phyloP scores from a whole-genome alignment of 2,113 vertebrate species.

The Nothocercus julius region DNA sequence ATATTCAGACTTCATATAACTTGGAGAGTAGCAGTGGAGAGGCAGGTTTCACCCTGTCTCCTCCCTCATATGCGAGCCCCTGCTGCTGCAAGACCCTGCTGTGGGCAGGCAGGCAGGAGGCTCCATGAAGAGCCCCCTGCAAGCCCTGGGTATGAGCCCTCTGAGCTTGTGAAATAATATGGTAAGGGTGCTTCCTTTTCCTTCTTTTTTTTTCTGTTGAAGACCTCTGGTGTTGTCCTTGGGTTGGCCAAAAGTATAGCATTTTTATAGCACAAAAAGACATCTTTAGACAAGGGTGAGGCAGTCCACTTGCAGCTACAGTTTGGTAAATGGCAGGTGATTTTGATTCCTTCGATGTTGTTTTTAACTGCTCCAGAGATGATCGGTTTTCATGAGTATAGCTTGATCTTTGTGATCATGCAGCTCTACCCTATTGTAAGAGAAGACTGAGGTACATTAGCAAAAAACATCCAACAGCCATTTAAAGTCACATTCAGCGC shows the following conservation, averaged over 20 bases:
- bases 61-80: background rate
- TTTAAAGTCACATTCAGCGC: background rate
- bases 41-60: background rate
- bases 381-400: background rate
- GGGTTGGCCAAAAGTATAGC: background rate
- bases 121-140: background rate
- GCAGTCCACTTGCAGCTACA: background rate
- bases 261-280: background rate
- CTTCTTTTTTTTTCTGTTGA: background rate
- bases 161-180: background rate
- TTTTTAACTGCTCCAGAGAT: background rate
- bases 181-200: background rate
- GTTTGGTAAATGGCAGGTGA: background rate
- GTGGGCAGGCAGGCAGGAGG: accelerated
- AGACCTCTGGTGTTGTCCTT: background rate
- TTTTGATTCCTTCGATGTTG: background rate
- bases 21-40: background rate
- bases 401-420: background rate
- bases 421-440: background rate
- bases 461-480: background rate
- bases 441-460: background rate
- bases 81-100: background rate
- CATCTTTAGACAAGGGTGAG: background rate
- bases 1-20: background rate
- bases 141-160: background rate